These are phyloP conservation scores for Manduca sexta DNA, from an alignment of 1,140 invertebrate species.

Conservation along the genomic window DNA sequence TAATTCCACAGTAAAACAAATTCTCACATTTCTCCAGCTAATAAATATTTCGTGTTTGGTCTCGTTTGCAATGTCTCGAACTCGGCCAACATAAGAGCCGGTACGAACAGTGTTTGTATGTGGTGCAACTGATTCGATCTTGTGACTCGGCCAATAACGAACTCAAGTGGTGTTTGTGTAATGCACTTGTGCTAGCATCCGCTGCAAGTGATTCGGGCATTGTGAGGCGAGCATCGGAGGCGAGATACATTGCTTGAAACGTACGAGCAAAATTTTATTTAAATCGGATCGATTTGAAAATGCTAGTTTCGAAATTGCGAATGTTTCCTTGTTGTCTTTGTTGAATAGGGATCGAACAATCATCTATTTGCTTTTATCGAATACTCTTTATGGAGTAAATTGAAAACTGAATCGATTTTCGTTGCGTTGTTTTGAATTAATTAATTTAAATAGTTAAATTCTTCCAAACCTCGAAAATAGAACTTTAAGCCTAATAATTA, in stretches of 20 bases:
- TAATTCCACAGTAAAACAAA: neutral
- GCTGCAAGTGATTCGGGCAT: neutral
- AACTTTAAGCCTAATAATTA: no score
- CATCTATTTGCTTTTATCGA: no score
- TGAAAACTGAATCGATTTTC: no score
- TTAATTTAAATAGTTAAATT: no score
- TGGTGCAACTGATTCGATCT: constrained; percentile 14
- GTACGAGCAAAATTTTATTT: neutral
- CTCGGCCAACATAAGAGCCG: neutral
- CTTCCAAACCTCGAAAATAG: no score
- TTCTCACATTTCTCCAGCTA: neutral
- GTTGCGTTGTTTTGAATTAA: no score
- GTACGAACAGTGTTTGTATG: constrained; percentile 8
- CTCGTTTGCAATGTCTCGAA: neutral
- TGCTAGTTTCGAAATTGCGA: neutral
- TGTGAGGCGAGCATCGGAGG: no score
- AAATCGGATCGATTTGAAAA: neutral
- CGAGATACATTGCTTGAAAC: neutral
- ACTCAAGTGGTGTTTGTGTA: constrained; percentile 22
- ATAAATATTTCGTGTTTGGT: no score
- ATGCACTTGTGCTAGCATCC: constrained; percentile 15
- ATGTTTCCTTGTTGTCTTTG: no score
- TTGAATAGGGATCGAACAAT: no score
- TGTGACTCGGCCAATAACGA: constrained; percentile 16
- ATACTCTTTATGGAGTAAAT: no score